phyloP scores from a whole-genome alignment of 2,888 invertebrate species.

The Aspidiotus destructor region DNA sequence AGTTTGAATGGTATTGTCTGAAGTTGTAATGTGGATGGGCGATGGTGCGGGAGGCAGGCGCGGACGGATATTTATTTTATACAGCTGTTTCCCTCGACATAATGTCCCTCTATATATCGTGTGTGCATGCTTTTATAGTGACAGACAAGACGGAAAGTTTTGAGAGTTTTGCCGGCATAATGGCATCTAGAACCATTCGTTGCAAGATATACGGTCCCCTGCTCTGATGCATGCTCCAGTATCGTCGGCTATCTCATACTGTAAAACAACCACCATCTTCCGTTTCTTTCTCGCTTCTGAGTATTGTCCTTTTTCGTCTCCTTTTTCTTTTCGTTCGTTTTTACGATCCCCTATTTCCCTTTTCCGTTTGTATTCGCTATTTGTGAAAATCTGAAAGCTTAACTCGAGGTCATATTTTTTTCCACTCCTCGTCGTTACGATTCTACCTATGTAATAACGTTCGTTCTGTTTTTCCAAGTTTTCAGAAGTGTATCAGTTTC shows the following conservation, averaged over 20 bases:
- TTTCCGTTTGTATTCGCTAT: slow-evolving; percentile 32
- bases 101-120: slow-evolving; percentile 57
- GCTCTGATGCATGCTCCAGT: slow-evolving; percentile 18
- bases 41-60: slow-evolving; percentile 33
- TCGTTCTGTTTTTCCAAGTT: slow-evolving; percentile 15
- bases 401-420: slow-evolving; percentile 30
- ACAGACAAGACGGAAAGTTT: slow-evolving; percentile 37
- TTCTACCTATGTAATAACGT: slow-evolving; percentile 28
- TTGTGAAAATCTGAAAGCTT: slow-evolving; percentile 26
- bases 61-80: slow-evolving; percentile 49
- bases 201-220: slow-evolving; percentile 33
- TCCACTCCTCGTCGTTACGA: slow-evolving; percentile 6
- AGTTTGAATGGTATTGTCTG: slow-evolving; percentile 33
- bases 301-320: slow-evolving; percentile 22
- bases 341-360: slow-evolving; percentile 37
- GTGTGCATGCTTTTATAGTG: slow-evolving; percentile 39
- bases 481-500: slow-evolving; percentile 27
- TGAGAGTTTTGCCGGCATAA: slow-evolving; percentile 33
- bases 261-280: slow-evolving; percentile 28
- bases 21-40: slow-evolving; percentile 29
- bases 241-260: slow-evolving; percentile 33
- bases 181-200: slow-evolving; percentile 33
- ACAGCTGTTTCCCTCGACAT: slow-evolving; percentile 55
- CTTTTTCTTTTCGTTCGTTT: slow-evolving; percentile 22
- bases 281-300: not conserved